phyloP scores from a whole-genome alignment of 2,113 vertebrate genomes.

The Prunella fulvescens region DNA sequence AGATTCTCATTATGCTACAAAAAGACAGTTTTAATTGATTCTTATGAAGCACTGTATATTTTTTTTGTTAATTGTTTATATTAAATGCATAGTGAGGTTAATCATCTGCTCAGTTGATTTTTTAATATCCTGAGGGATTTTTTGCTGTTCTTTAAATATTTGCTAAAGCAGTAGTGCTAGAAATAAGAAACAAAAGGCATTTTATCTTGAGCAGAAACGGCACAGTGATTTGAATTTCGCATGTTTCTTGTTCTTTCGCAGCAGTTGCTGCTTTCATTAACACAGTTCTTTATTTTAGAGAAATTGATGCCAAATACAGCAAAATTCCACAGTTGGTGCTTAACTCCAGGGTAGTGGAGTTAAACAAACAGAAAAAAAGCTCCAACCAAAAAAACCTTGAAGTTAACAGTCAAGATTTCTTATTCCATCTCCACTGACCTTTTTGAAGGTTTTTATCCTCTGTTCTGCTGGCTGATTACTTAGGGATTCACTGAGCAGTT shows the following conservation, averaged over 20 bases:
- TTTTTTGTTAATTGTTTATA: constrained; percentile 45
- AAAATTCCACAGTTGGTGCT: background rate
- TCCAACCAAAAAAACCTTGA: background rate
- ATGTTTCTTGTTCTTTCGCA: background rate
- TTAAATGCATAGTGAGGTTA: constrained; percentile 35
- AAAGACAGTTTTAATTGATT: constrained; percentile 13
- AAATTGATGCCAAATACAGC: background rate
- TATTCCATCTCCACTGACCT: constrained; percentile 26
- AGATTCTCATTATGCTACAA: background rate
- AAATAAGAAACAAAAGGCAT: constrained; percentile 20
- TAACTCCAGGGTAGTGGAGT: background rate
- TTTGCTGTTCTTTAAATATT: constrained; percentile 29
- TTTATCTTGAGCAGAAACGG: constrained; percentile 11
- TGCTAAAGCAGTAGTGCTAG: constrained; percentile 10
- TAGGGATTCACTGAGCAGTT: constrained; percentile 60
- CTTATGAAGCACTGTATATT: background rate
- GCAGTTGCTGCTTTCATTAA: constrained; percentile 16
- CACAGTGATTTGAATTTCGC: background rate
- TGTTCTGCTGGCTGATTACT: constrained; percentile 57
- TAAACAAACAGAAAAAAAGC: background rate
- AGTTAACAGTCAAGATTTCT: background rate
- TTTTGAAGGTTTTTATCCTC: constrained; percentile 46
- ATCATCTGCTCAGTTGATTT: constrained; percentile 36
- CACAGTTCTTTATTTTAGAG: background rate
- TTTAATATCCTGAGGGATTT: constrained; percentile 38